A percentile compares a stretch with the other conserved stretches of the same genome.
These are phyloP conservation scores for Nasua narica DNA, from an alignment of 2,797 vertebrate genomes.

Conservation along the genomic window DNA sequence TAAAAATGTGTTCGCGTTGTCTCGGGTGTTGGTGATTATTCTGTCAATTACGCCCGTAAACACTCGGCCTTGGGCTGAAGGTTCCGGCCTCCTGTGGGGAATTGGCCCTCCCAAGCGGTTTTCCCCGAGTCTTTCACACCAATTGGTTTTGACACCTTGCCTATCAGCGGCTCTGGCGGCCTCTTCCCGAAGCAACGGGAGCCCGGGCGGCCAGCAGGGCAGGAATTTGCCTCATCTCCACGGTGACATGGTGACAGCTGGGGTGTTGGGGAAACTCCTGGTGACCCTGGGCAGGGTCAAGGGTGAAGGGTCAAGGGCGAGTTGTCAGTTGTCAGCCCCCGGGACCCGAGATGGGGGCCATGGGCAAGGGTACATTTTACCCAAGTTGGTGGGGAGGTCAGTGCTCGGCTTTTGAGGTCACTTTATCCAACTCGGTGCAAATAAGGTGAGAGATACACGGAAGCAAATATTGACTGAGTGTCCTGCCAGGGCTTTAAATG, in stretches of 20 bases:
- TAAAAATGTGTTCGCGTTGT: conserved; percentile 67
- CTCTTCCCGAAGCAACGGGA: conserved; percentile 63
- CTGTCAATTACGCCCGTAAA: conserved; percentile 81
- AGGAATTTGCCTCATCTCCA: conserved; percentile 69
- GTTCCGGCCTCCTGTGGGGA: conserved; percentile 78
- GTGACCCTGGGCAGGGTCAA: neutral
- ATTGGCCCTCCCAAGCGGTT: conserved; percentile 76
- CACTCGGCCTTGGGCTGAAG: conserved; percentile 73
- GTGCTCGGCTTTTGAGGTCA: neutral
- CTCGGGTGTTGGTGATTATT: conserved; percentile 74
- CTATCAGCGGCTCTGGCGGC: conserved; percentile 67
- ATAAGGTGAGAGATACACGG: neutral
- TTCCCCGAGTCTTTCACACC: conserved; percentile 79
- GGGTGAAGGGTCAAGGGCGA: too few species aligned
- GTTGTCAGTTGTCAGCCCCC: accelerated
- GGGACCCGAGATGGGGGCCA: neutral
- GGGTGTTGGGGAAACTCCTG: conserved; percentile 42
- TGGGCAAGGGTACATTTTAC: neutral
- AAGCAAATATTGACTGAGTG: neutral
- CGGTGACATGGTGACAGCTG: conserved; percentile 51
- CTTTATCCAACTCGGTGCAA: neutral
- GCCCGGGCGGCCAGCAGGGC: conserved; percentile 44
- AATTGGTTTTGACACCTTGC: conserved; percentile 80
- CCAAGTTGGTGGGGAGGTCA: neutral
- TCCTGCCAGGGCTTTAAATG: neutral